Evolutionary conservation across 2,113 vertebrate species (phyloP), one percentile per base, ranked within the genome.

Genomic region (Eclectus roratus): DNA sequence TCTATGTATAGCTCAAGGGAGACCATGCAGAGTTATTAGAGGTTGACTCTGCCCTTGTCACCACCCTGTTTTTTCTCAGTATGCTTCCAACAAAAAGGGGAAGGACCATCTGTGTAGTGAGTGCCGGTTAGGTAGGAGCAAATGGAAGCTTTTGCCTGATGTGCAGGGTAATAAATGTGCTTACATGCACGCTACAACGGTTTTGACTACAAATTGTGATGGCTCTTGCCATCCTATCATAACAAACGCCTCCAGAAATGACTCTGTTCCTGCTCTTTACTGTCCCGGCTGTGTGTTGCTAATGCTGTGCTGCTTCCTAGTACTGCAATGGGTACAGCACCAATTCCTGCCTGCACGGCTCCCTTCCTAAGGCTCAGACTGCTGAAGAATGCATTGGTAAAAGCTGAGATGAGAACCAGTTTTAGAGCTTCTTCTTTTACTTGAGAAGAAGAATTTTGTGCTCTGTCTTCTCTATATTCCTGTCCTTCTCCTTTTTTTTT

Each of bases 191-290:
- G 9, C 5, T 41, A 6, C 24, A 53, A n/a, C 20, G 5, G 13
- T 20, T 17, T 63, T 53, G 0, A 2, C 47, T 76, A 35, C 24
- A 47, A 46, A 35, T 28, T 7, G 53, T 12, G 24, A 19, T 29
- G 46, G 15, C 18, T n/a, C 10, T 44, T 78, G 56, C 56, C 33
- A n/a, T 58, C 35, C 8, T 23, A n/a, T 24, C 43, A 7, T 14
- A 7, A 17, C 0, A 1, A 18, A 20, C 29, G 17, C 24, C 29
- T 28, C 29, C 11, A 27, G 19, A 35, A 52, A 47, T 21, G 0
- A 17, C 4, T 6, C 3, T 6, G 7, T 33, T n/a, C 27, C 50
- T 1, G 1, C 44, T 9, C 35, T 25, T 13, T 9, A 14, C 15
- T 81, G 14, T 37, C 18, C 50, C 2, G 17, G 50, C 60, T 66